phyloP scores from a whole-genome alignment of 2,797 vertebrate genomes.

The Pogoniulus pusillus region DNA sequence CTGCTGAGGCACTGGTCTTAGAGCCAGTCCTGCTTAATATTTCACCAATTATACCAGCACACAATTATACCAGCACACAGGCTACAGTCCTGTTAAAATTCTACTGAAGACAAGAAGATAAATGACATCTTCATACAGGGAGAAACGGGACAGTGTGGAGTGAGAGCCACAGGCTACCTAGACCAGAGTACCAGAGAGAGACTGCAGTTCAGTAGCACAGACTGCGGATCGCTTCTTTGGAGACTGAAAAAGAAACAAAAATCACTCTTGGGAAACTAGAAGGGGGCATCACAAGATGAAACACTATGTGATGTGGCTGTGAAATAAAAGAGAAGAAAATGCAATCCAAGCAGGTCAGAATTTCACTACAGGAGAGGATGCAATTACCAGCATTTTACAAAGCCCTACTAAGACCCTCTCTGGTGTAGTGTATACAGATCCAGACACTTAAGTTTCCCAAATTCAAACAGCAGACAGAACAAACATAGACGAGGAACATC shows the following conservation, averaged over 20 bases:
- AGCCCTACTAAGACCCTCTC: not conserved
- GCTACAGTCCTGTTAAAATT: not conserved
- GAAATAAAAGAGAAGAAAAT: not conserved
- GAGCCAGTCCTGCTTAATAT: not conserved
- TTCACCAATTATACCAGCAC: conserved; percentile 4
- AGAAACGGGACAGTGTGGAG: not conserved
- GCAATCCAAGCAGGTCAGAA: not conserved
- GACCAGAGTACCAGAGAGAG: not conserved
- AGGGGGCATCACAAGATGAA: not conserved
- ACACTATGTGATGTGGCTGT: not conserved
- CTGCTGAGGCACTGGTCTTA: conserved; percentile 11
- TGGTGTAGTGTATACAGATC: not conserved
- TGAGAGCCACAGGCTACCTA: not conserved
- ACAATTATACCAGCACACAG: conserved; percentile 6
- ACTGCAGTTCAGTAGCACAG: not conserved
- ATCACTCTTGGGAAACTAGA: not conserved
- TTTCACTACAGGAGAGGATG: not conserved
- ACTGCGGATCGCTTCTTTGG: accelerated
- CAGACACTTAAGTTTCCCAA: not conserved
- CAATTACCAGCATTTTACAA: not conserved
- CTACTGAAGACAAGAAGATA: not conserved
- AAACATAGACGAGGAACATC: not conserved
- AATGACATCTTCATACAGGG: not conserved
- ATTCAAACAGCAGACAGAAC: not conserved
- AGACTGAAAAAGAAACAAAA: not conserved